These are phyloP conservation scores for Thalassophryne amazonica DNA, from an alignment of 2,797 vertebrate species.

Conservation along the genomic window DNA sequence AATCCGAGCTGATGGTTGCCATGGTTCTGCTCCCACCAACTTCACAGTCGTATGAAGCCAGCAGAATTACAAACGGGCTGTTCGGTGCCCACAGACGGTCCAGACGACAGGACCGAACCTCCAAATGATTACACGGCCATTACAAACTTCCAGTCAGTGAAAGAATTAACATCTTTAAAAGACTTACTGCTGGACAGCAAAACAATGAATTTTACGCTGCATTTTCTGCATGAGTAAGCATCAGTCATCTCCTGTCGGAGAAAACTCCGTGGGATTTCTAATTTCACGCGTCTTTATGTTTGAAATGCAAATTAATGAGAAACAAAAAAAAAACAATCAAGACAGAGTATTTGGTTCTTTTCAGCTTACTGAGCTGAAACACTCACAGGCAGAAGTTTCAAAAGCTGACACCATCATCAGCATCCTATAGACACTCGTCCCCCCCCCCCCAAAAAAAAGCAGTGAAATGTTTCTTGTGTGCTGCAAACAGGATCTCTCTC, in stretches of 20 bases:
- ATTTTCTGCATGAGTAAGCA: not conserved
- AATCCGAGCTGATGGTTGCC: conserved; percentile 72
- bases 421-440: no score
- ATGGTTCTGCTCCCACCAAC: conserved; percentile 70
- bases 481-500: no score
- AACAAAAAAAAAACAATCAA: not conserved
- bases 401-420: no score
- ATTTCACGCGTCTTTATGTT: not conserved
- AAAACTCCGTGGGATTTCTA: not conserved
- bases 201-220: no score
- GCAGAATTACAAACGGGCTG: conserved; percentile 49
- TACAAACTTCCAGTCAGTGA: no score
- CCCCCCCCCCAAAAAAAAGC: no score
- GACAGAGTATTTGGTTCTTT: not conserved
- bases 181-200: no score
- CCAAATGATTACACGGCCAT: conserved; percentile 1
- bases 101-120: conserved; percentile 27
- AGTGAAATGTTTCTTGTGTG: no score
- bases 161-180: no score
- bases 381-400: not conserved
- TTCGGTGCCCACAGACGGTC: conserved; percentile 33
- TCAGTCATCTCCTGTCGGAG: not conserved
- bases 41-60: conserved; percentile 64
- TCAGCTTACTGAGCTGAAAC: conserved; percentile 8
- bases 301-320: not conserved